phyloP scores from a whole-genome alignment of 2,113 vertebrate species.

The Meles meles region DNA sequence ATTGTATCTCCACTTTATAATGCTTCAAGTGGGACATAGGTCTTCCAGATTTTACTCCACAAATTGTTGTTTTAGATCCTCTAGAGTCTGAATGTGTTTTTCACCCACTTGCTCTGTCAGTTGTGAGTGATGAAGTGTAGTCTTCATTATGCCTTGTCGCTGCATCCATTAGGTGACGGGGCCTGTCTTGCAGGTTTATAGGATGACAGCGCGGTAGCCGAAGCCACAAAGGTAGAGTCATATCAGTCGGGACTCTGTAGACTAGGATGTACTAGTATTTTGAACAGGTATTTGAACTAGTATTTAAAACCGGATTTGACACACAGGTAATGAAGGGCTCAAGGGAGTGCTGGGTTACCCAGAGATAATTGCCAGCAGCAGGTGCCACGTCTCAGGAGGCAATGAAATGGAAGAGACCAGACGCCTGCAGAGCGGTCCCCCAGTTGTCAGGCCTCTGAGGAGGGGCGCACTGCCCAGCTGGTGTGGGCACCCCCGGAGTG shows the following conservation, averaged over 20 bases:
- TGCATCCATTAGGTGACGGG: background rate
- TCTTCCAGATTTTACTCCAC: background rate
- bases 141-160: background rate
- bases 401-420: background rate
- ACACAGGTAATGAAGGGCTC: background rate
- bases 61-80: background rate
- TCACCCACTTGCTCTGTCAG: background rate
- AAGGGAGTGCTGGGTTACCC: too few species aligned
- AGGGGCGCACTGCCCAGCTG: fast-evolving
- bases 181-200: background rate
- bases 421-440: too few species aligned
- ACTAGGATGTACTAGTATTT: background rate
- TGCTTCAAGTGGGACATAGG: background rate
- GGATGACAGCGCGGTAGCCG: fast-evolving
- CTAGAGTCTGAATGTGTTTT: background rate
- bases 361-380: background rate
- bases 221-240: fast-evolving
- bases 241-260: too few species aligned
- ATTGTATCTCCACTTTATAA: background rate
- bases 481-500: too few species aligned
- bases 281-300: too few species aligned
- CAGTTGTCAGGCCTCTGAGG: background rate
- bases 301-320: background rate
- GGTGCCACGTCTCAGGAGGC: background rate
- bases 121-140: background rate